Base-by-base conservation (phyloP, 2,113 vertebrate species). In the Verasper variegatus region DNA sequence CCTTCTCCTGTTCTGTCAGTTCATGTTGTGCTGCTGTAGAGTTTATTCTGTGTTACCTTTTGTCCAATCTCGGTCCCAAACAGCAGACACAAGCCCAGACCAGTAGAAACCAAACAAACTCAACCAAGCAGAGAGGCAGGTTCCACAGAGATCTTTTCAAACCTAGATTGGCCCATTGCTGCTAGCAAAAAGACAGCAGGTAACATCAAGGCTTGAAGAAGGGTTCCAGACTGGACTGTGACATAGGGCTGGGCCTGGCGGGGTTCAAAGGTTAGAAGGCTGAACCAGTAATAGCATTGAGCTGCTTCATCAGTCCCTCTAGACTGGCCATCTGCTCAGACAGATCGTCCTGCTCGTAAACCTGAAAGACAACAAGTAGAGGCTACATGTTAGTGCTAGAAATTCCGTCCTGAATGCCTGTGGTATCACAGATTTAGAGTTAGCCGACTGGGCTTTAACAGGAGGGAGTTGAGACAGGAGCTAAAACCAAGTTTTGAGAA, bases 271-370 rank as follows among this genome's bases (percentile, higher is more conserved):
- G 85, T 95, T 95, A 99, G 94, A 99, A 99, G 82, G 97, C 97
- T 0, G 97, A 98, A 85, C 97, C 97, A 0, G 97, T 99, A 91
- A 99, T 98, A 81, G 97, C 97, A 0, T 99, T 99, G 54, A 99
- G 97, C 81, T 99, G 97, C 92, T 99, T 98, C 97, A 98, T 99
- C 75, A 99, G 89, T 77, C 97, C 97, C 88, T 99, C 97, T 84
- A 99, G 94, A 88, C 97, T 99, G 64, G 97, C 97, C 97, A 99
- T 99, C 93, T 99, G 97, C 88, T 98, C 97, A 12, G 97, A 98
- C 81, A 98, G 86, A 85, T 99, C 97, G 3, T 99, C 97, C 86
- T 99, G 97, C 86, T 98, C 97, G 4, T 98, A 99, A 5, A 98
- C 95, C 97, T 99, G 89, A 0, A 42, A 86, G 23, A 82, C 24